Conservation (phyloP, 2,113 vertebrate genomes). For the Gopherus flavomarginatus region DNA sequence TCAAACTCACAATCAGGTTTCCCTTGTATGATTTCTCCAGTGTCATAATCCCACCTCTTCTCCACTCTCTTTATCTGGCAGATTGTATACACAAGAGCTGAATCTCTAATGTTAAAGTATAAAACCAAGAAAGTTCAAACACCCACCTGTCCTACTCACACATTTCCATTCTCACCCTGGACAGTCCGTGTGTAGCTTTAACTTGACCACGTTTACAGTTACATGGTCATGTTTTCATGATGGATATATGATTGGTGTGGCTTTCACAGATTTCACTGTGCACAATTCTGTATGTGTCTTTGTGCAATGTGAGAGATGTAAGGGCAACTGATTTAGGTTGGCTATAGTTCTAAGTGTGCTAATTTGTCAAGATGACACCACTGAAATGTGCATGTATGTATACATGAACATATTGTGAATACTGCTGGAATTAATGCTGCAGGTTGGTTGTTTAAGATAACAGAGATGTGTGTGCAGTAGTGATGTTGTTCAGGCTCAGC, state of each 20-base stretch:
- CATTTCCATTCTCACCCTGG: background rate
- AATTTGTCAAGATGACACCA: background rate
- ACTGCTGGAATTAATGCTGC: slow-evolving; percentile 23
- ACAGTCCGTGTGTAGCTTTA: background rate
- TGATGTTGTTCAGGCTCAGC: background rate
- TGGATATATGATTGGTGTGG: rapidly evolving
- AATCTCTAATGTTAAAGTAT: slow-evolving; percentile 4
- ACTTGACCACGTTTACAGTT: background rate
- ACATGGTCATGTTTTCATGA: background rate
- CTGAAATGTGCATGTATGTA: slow-evolving; percentile 16
- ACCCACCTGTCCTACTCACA: background rate
- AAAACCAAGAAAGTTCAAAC: slow-evolving; percentile 1
- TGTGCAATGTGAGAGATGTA: background rate
- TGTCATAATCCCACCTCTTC: background rate
- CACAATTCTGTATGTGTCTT: background rate
- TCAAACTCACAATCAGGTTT: background rate
- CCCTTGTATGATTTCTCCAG: background rate
- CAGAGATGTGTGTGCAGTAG: background rate
- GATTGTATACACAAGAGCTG: slow-evolving; percentile 1
- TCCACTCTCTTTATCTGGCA: background rate
- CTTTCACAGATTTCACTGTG: rapidly evolving
- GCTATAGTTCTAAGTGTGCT: slow-evolving; percentile 34
- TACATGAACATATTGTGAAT: background rate
- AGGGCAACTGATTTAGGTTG: rapidly evolving
- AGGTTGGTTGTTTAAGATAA: background rate